Conservation (phyloP, 1,140 invertebrate species). For the Pachyrhynchus sulphureomaculatus region DNA sequence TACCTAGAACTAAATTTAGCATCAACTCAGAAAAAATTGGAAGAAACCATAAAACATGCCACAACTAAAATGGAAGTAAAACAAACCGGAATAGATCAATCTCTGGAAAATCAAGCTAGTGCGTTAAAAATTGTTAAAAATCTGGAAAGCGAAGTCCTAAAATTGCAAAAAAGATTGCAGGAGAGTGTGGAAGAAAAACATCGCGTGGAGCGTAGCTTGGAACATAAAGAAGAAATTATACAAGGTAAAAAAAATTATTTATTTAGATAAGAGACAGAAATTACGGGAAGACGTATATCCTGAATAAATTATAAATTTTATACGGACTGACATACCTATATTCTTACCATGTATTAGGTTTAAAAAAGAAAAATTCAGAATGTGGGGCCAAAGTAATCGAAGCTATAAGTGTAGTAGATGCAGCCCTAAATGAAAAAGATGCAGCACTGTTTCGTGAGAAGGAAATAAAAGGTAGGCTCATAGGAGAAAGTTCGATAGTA, state of each 20-base stretch:
- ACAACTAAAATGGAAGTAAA: slow-evolving; percentile 24
- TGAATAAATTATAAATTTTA: too few species aligned
- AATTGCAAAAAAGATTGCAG: slow-evolving; percentile 35
- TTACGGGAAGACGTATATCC: too few species aligned
- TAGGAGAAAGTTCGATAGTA: too few species aligned
- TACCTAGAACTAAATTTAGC: slow-evolving; percentile 35
- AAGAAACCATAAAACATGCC: slow-evolving; percentile 26
- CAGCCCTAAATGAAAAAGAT: slow-evolving; percentile 47
- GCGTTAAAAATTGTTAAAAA: slow-evolving; percentile 40
- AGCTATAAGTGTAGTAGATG: slow-evolving; percentile 45
- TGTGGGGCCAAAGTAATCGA: slow-evolving; percentile 44
- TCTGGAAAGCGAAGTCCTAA: slow-evolving; percentile 39
- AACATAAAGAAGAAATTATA: slow-evolving; percentile 33
- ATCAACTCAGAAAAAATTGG: slow-evolving; percentile 31
- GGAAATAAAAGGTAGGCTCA: slow-evolving; percentile 39
- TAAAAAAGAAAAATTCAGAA: slow-evolving; percentile 39
- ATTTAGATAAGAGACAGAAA: too few species aligned
- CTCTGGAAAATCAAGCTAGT: slow-evolving; percentile 34
- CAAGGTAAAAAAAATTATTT: too few species aligned
- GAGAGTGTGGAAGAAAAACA: slow-evolving; percentile 31
- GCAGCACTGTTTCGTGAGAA: slow-evolving; percentile 43
- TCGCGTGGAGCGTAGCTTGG: slow-evolving; percentile 29
- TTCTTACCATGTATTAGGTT: too few species aligned
- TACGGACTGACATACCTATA: too few species aligned
- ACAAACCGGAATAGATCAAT: slow-evolving; percentile 35